Evolutionary conservation across 1,140 invertebrate species (phyloP).

Genomic region (Dufourea novaeangliae): DNA sequence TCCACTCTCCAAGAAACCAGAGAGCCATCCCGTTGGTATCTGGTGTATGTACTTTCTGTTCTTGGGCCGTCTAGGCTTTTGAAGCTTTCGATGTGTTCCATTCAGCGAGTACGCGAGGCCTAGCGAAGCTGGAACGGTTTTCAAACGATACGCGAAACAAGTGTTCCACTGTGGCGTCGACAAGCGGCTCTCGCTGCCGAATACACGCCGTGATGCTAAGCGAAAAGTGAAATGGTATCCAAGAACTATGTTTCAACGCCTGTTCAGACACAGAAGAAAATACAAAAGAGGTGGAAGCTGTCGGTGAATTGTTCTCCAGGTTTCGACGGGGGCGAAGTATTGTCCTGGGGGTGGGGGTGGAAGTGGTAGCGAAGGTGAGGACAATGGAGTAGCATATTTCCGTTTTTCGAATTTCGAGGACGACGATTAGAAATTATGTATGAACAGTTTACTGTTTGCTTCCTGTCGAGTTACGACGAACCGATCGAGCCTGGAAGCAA

Average conservation of each 20-base stretch:
- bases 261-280: not conserved
- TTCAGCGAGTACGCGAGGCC: not conserved
- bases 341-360: too few species aligned
- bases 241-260: not conserved
- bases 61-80: too few species aligned
- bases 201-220: not conserved
- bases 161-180: not conserved
- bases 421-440: too few species aligned
- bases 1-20: too few species aligned
- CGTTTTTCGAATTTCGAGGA: not conserved
- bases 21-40: too few species aligned
- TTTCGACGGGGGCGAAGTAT: not conserved
- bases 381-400: too few species aligned
- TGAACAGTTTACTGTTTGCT: too few species aligned
- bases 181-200: not conserved
- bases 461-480: too few species aligned
- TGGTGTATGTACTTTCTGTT: too few species aligned
- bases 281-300: not conserved
- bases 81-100: not conserved
- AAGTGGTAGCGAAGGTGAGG: too few species aligned
- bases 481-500: not conserved
- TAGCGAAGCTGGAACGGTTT: not conserved
- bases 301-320: not conserved
- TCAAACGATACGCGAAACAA: not conserved
- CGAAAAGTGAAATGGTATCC: not conserved